These are phyloP conservation scores for Amaurobius ferox DNA, from an alignment of 2,888 invertebrate species.

Conservation along the genomic window DNA sequence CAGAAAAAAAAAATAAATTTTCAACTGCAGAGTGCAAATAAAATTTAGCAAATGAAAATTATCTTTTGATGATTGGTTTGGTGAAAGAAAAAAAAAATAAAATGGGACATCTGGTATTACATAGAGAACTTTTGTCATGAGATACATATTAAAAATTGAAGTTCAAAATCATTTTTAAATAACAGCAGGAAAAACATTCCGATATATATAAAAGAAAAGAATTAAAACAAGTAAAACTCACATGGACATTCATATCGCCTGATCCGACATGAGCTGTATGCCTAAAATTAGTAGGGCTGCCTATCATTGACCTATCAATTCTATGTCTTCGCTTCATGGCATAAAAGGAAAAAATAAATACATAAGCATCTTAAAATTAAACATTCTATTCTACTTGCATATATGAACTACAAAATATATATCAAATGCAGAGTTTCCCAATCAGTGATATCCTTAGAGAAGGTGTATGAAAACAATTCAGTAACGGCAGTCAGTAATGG, in stretches of 20 bases:
- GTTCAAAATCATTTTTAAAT: neutral
- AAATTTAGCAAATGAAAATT: too few relatives aligned
- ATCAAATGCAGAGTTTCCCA: too few relatives aligned
- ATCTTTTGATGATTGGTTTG: too few relatives aligned
- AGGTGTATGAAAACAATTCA: too few relatives aligned
- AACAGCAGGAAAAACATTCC: neutral
- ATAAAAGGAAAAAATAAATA: neutral
- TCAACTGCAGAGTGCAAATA: too few relatives aligned
- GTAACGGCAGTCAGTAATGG: too few relatives aligned
- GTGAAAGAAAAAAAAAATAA: too few relatives aligned
- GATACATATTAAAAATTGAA: neutral
- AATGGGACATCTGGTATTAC: neutral
- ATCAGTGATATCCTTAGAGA: too few relatives aligned
- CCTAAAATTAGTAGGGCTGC: slow-evolving; percentile 95
- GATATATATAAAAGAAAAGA: neutral
- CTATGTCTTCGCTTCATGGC: slow-evolving; percentile 76
- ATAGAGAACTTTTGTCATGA: neutral
- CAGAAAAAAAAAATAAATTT: too few relatives aligned
- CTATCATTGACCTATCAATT: slow-evolving; percentile 92
- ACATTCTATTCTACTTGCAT: too few relatives aligned
- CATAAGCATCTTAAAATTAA: too few relatives aligned
- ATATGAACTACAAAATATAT: too few relatives aligned
- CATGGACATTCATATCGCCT: slow-evolving; percentile 85
- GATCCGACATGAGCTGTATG: slow-evolving; percentile 95
- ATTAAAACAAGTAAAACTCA: slow-evolving; percentile 46